Evolutionary conservation across 2,797 vertebrate species (phyloP).

Genomic region (Melopsittacus undulatus): DNA sequence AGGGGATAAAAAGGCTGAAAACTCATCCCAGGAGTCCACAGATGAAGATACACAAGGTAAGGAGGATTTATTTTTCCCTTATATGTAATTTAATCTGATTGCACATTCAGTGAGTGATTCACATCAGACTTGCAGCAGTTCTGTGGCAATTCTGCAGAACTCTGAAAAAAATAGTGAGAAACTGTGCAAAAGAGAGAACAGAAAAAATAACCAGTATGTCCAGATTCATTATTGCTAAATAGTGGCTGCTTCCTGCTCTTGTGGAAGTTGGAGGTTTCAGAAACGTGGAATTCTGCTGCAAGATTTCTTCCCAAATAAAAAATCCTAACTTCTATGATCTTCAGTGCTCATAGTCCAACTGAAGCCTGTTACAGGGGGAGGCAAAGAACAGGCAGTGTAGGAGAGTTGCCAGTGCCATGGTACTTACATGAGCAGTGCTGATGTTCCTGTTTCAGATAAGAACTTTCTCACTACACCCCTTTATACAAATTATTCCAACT

Average conservation of each 20-base stretch:
- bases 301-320: neutral
- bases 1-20: neutral
- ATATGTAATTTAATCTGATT: neutral
- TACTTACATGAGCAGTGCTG: neutral
- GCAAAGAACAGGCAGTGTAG: neutral
- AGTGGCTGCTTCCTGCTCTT: neutral
- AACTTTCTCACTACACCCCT: neutral
- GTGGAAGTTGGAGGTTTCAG: neutral
- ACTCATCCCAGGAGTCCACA: neutral
- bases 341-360: neutral
- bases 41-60: constrained; percentile 40
- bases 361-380: neutral
- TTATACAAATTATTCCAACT: neutral
- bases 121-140: neutral
- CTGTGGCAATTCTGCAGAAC: neutral
- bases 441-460: neutral
- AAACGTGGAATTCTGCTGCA: neutral
- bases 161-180: neutral
- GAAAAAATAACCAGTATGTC: neutral
- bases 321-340: neutral
- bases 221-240: neutral
- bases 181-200: neutral
- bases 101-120: neutral
- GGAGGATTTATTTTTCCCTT: neutral
- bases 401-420: neutral